phyloP scores from a whole-genome alignment of 2,113 vertebrate species.

The Hepsetus odoe region DNA sequence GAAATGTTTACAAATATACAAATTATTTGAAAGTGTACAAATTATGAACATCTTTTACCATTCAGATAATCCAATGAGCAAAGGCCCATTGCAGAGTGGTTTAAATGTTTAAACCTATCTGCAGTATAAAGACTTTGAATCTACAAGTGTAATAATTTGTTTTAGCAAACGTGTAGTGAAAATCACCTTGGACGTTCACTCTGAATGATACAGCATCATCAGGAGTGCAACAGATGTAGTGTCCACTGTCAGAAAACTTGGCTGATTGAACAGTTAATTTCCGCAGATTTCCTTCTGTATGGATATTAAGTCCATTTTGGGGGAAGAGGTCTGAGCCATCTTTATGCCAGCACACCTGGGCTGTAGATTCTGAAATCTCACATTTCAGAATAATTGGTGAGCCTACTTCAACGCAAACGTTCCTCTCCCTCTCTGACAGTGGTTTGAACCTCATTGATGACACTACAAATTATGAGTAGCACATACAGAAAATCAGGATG shows the following conservation, averaged over 20 bases:
- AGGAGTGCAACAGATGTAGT: slow-evolving; percentile 84
- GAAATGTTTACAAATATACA: slow-evolving; percentile 49
- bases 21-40: neutral
- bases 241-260: slow-evolving; percentile 79
- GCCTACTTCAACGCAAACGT: slow-evolving; percentile 66
- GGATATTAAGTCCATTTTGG: slow-evolving; percentile 78
- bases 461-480: slow-evolving; percentile 61
- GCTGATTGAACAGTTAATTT: slow-evolving; percentile 80
- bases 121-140: too few relatives aligned
- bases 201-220: slow-evolving; percentile 85
- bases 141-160: too few relatives aligned
- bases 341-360: slow-evolving; percentile 87
- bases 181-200: slow-evolving; percentile 85
- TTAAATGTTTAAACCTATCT: too few relatives aligned
- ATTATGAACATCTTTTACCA: slow-evolving; percentile 1
- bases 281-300: slow-evolving; percentile 76
- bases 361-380: slow-evolving; percentile 75
- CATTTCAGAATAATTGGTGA: slow-evolving; percentile 81
- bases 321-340: slow-evolving; percentile 83
- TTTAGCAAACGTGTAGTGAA: too few relatives aligned
- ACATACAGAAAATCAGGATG: slow-evolving; percentile 57
- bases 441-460: slow-evolving; percentile 67
- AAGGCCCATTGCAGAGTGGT: neutral
- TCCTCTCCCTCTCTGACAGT: slow-evolving; percentile 67
- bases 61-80: neutral